Conservation (phyloP, 2,888 invertebrate genomes). For the Eristalinus aeneus region DNA sequence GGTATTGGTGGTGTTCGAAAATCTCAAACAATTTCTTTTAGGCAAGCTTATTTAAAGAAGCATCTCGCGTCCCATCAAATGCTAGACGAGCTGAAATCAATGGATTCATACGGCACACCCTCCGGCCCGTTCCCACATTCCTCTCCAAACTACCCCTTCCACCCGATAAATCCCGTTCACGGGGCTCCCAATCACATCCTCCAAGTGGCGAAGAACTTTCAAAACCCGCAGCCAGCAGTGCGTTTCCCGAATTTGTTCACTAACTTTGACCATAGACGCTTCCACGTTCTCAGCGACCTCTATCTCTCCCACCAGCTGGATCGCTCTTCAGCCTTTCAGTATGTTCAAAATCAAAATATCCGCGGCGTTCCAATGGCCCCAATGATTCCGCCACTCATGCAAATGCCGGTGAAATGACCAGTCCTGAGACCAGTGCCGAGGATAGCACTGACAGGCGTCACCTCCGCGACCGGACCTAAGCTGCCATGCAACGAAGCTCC, state of each 20-base stretch:
- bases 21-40: conserved; percentile 54
- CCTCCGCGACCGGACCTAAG: conserved; percentile 64
- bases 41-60: conserved; percentile 82
- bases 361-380: conserved; percentile 45
- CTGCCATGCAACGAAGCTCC: conserved; percentile 55
- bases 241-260: conserved; percentile 75
- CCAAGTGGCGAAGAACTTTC: conserved; percentile 49
- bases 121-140: conserved; percentile 24
- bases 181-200: conserved; percentile 21
- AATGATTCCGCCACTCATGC: conserved; percentile 70
- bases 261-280: conserved; percentile 76
- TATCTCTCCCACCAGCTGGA: conserved; percentile 79
- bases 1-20: not conserved
- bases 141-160: conserved; percentile 39
- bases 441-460: conserved; percentile 75
- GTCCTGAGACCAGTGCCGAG: conserved; percentile 80
- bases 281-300: conserved; percentile 79
- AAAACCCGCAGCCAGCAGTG: conserved; percentile 44
- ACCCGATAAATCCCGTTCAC: conserved; percentile 38
- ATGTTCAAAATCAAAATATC: conserved; percentile 78
- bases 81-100: conserved; percentile 77
- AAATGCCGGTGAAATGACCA: conserved; percentile 79
- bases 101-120: conserved; percentile 72
- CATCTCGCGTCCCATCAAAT: conserved; percentile 79
- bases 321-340: conserved; percentile 80